These are phyloP conservation scores for Siniperca knerii DNA, from an alignment of 2,113 vertebrate genomes.

Conservation along the genomic window DNA sequence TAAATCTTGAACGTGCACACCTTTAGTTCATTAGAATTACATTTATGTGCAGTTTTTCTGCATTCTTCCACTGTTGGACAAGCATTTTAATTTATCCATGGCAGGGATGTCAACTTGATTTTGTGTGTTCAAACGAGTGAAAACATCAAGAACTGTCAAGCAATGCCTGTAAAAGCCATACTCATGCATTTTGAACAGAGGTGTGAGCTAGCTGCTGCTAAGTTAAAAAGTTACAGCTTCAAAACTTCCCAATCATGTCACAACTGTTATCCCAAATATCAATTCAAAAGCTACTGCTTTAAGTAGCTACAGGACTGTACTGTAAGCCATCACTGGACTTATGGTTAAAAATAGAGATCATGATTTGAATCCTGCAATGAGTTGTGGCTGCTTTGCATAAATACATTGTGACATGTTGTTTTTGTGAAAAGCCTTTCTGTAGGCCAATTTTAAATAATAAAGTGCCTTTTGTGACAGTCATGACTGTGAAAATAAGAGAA, in stretches of 20 bases:
- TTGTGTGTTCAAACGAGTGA: conserved; percentile 50
- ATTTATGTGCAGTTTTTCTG: conserved; percentile 33
- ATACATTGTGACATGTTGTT: conserved; percentile 67
- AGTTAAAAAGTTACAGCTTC: conserved; percentile 62
- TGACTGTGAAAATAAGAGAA: conserved; percentile 13
- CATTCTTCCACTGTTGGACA: conserved; percentile 21
- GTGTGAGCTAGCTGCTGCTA: conserved; percentile 33
- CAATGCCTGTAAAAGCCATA: conserved; percentile 32
- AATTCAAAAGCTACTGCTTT: conserved; percentile 51
- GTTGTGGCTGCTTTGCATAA: conserved; percentile 54
- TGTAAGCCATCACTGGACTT: conserved; percentile 35
- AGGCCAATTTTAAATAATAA: conserved; percentile 54
- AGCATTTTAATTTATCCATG: conserved; percentile 38
- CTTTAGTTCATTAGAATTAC: conserved; percentile 51
- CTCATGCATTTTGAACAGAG: conserved; percentile 45
- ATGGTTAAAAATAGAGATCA: conserved; percentile 64
- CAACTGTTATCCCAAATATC: conserved; percentile 56
- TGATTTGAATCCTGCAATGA: conserved; percentile 46
- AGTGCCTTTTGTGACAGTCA: conserved; percentile 30
- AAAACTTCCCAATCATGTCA: conserved; percentile 69
- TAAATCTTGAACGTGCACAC: neutral
- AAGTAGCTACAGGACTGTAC: conserved; percentile 37
- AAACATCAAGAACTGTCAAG: conserved; percentile 59
- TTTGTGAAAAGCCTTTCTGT: conserved; percentile 51
- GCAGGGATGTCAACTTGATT: conserved; percentile 36